phyloP scores from a whole-genome alignment of 1,140 invertebrate species.

The Atopsyche davidsoni region DNA sequence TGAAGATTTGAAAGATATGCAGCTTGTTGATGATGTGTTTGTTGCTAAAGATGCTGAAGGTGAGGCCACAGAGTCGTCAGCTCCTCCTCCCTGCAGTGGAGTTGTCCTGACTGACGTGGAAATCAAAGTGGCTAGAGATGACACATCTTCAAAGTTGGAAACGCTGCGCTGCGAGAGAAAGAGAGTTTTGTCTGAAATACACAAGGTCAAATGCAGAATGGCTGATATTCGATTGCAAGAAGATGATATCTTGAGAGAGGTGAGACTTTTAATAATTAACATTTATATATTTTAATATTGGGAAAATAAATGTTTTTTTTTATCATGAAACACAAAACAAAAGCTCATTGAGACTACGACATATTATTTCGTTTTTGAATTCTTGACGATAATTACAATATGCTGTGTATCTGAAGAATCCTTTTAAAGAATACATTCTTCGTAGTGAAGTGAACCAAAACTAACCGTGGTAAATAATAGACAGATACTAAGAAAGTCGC shows the following conservation, averaged over 20 bases:
- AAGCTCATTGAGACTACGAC: too few species aligned
- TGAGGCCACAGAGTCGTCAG: constrained; percentile 8
- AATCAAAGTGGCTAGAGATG: too few species aligned
- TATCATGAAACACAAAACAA: constrained; percentile 10
- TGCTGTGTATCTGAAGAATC: too few species aligned
- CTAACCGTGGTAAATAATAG: too few species aligned
- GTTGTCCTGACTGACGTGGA: too few species aligned
- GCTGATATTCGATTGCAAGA: constrained; percentile 75
- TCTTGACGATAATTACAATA: too few species aligned
- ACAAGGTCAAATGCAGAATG: constrained; percentile 66
- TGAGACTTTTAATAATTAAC: constrained; percentile 40
- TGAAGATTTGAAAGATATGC: constrained; percentile 36
- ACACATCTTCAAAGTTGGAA: constrained; percentile 34
- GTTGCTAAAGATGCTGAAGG: not conserved
- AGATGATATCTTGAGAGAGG: constrained; percentile 77
- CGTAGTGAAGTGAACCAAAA: too few species aligned
- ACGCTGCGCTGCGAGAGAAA: constrained; percentile 52
- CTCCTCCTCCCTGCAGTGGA: too few species aligned
- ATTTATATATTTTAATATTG: not conserved
- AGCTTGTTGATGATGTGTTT: constrained; percentile 33
- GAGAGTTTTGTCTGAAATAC: constrained; percentile 50
- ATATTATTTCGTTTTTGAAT: too few species aligned
- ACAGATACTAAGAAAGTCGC: too few species aligned
- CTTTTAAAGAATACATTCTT: too few species aligned
- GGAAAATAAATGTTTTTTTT: constrained; percentile 1